phyloP scores from a whole-genome alignment of 2,797 vertebrate species.

The Champsocephalus gunnari region DNA sequence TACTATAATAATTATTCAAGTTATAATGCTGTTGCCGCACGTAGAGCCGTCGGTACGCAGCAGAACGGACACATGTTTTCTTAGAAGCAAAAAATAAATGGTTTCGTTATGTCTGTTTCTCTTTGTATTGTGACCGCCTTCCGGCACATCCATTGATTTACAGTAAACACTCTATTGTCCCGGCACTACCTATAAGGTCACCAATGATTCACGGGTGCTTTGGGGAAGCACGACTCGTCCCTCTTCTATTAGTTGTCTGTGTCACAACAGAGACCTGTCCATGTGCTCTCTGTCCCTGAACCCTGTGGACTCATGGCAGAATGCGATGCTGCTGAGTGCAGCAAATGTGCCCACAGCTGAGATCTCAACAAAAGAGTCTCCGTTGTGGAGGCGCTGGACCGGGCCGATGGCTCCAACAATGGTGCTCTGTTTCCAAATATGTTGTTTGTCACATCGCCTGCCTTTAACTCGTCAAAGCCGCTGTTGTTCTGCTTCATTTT shows the following conservation, averaged over 20 bases:
- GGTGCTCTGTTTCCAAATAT: constrained; percentile 78
- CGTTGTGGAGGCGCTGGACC: constrained; percentile 66
- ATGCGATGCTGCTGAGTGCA: constrained; percentile 68
- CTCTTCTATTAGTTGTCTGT: constrained; percentile 27
- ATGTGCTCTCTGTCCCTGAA: constrained; percentile 35
- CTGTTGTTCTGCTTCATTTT: constrained; percentile 64
- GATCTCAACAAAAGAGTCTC: constrained; percentile 71
- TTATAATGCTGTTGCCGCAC: too few species aligned
- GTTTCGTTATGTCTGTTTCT: too few species aligned
- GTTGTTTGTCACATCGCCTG: constrained; percentile 80
- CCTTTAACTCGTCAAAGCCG: constrained; percentile 73
- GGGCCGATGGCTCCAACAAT: constrained; percentile 71
- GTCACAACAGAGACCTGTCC: constrained; percentile 21
- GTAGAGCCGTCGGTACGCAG: too few species aligned
- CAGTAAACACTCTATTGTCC: constrained; percentile 18
- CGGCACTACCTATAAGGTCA: constrained; percentile 1
- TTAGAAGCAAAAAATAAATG: too few species aligned
- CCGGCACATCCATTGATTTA: neutral
- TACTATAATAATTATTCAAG: too few species aligned
- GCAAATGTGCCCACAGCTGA: constrained; percentile 73
- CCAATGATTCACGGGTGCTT: constrained; percentile 22
- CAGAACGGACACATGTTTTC: too few species aligned
- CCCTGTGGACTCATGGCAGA: constrained; percentile 58
- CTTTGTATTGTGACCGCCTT: too few species aligned
- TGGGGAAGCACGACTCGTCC: constrained; percentile 45